Conservation (phyloP, 2,888 invertebrate genomes). For the Erebia epiphron region DNA sequence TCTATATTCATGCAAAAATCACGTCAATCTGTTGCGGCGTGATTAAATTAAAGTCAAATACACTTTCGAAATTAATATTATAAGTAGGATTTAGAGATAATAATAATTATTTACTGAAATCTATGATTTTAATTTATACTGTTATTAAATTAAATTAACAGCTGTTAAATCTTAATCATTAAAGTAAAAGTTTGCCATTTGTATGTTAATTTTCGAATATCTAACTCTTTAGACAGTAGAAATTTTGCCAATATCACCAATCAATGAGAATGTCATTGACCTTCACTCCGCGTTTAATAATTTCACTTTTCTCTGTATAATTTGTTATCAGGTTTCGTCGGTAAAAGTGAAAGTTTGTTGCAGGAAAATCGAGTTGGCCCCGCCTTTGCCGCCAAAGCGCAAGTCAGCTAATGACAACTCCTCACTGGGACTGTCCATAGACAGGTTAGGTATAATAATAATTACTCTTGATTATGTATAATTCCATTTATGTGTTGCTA, state of each 20-base stretch:
- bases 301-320: slow-evolving; percentile 42
- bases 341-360: slow-evolving; percentile 58
- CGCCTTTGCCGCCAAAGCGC: slow-evolving; percentile 91
- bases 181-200: background rate
- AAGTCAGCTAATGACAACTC: slow-evolving; percentile 79
- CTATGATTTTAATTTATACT: too few species aligned
- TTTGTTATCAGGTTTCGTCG: slow-evolving; percentile 39
- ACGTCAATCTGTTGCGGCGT: background rate
- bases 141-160: too few species aligned
- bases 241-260: slow-evolving; percentile 20
- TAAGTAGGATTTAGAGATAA: too few species aligned
- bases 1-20: background rate
- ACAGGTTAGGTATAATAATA: slow-evolving; percentile 68
- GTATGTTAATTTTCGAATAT: slow-evolving; percentile 3
- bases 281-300: slow-evolving; percentile 31
- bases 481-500: too few species aligned
- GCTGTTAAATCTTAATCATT: too few species aligned
- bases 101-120: too few species aligned
- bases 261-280: slow-evolving; percentile 25
- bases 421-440: slow-evolving; percentile 81
- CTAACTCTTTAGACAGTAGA: slow-evolving; percentile 18
- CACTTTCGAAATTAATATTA: background rate
- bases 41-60: background rate
- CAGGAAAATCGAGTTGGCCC: slow-evolving; percentile 87
- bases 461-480: background rate